Conservation (phyloP, 2,797 vertebrate genomes). For the Clarias pachynema region DNA sequence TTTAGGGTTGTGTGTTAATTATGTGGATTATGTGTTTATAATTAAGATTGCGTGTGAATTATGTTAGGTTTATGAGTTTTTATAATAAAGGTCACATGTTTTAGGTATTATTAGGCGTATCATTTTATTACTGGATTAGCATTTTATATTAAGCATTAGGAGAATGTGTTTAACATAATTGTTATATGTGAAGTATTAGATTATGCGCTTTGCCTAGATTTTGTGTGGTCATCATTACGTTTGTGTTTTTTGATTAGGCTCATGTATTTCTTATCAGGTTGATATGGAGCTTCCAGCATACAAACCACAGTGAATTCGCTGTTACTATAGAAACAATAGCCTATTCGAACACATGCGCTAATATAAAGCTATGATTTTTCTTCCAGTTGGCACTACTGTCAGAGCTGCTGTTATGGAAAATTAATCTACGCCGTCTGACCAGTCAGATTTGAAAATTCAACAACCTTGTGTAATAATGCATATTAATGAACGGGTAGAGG, state of each 20-base stretch:
- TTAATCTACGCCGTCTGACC: background rate
- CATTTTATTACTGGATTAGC: background rate
- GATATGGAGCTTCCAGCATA: background rate
- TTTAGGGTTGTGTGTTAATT: too few species aligned
- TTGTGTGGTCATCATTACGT: background rate
- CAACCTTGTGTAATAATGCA: background rate
- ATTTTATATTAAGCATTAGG: background rate
- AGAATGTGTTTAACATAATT: background rate
- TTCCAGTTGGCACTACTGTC: background rate
- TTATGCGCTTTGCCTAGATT: background rate
- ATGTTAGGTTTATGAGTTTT: too few species aligned
- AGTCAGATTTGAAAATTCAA: background rate
- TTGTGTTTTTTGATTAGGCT: background rate
- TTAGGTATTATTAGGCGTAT: too few species aligned
- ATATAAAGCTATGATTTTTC: background rate
- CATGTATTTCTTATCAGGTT: slow-evolving; percentile 1
- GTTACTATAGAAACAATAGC: slow-evolving; percentile 1
- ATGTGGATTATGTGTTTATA: too few species aligned
- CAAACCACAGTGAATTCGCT: background rate
- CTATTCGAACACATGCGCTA: background rate
- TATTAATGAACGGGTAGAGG: background rate
- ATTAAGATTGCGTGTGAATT: too few species aligned
- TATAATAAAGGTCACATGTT: too few species aligned
- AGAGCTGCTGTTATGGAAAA: slow-evolving; percentile 1
- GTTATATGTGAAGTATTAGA: background rate